Evolutionary conservation across 1,140 invertebrate species (phyloP).

Genomic region (Agraylea sexmaculata): DNA sequence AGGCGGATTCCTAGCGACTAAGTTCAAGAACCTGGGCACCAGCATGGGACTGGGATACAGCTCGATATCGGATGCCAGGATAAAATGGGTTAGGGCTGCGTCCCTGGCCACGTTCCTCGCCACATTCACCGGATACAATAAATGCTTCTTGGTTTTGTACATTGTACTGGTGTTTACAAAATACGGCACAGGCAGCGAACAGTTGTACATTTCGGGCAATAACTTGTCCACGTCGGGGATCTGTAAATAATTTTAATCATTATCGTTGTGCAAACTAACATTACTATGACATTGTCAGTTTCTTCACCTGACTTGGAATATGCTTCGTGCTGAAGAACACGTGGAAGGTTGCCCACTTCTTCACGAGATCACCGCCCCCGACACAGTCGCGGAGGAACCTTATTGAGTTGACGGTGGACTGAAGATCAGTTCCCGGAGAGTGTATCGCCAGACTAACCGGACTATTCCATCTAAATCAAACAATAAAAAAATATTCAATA

Average conservation of each 20-base stretch:
- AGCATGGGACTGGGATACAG: conserved; percentile 74
- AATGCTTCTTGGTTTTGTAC: conserved; percentile 66
- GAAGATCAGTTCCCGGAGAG: conserved; percentile 59
- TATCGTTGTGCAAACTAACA: too few relatives aligned
- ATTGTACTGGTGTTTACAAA: conserved; percentile 48
- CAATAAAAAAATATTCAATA: too few relatives aligned
- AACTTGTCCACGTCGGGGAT: conserved; percentile 52
- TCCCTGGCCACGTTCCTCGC: conserved; percentile 76
- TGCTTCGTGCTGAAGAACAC: conserved; percentile 77
- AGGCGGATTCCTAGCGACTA: conserved; percentile 61
- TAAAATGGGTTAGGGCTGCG: conserved; percentile 66
- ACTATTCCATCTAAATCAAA: conserved; percentile 49
- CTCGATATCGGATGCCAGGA: conserved; percentile 80
- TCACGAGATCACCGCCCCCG: conserved; percentile 49
- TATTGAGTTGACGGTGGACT: conserved; percentile 52
- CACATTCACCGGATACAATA: conserved; percentile 81
- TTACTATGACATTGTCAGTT: too few relatives aligned
- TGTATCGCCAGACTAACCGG: conserved; percentile 66
- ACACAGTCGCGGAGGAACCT: conserved; percentile 54
- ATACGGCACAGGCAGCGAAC: conserved; percentile 55
- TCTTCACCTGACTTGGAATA: conserved; percentile 58
- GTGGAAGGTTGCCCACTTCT: conserved; percentile 72
- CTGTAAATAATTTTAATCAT: conserved; percentile 31
- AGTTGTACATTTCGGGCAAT: conserved; percentile 53
- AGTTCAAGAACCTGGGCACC: conserved; percentile 63